Evolutionary conservation across 2,797 vertebrate genomes (phyloP).

Genomic region (Hyperoplus immaculatus): DNA sequence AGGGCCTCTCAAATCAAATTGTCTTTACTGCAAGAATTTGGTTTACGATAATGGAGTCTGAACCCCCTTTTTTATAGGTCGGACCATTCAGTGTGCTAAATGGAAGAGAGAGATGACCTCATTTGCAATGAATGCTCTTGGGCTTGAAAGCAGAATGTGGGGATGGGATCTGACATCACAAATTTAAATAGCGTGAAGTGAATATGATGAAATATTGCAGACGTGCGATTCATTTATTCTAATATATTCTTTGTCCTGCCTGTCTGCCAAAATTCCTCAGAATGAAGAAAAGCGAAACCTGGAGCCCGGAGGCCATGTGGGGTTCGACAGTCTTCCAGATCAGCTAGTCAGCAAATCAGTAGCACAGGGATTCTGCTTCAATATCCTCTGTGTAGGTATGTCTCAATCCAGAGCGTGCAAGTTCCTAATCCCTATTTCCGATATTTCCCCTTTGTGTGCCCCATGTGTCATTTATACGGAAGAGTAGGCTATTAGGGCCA

Average conservation of each 20-base stretch:
- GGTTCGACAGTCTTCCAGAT: constrained; percentile 97
- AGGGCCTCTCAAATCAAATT: constrained; percentile 14
- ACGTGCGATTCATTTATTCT: constrained; percentile 1
- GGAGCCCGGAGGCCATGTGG: constrained; percentile 93
- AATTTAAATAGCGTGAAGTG: background rate
- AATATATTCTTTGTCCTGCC: constrained; percentile 4
- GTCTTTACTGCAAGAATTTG: constrained; percentile 13
- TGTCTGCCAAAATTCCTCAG: constrained; percentile 75
- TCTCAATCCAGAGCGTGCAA: constrained; percentile 24
- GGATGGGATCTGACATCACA: constrained; percentile 21
- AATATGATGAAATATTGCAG: constrained; percentile 2
- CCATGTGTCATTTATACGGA: background rate
- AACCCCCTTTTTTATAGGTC: constrained; percentile 45
- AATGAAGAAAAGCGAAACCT: constrained; percentile 91
- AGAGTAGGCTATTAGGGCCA: no score
- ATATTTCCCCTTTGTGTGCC: background rate
- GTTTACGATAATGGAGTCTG: constrained; percentile 16
- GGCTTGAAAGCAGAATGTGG: constrained; percentile 28
- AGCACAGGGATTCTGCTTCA: constrained; percentile 96
- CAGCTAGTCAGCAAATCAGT: constrained; percentile 98
- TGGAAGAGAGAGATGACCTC: constrained; percentile 54
- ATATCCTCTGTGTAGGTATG: constrained; percentile 98
- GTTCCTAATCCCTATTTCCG: background rate
- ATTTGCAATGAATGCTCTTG: constrained; percentile 58
- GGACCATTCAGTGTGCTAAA: constrained; percentile 32